These are phyloP conservation scores for Micronycteris hirsuta DNA, from an alignment of 2,113 vertebrate genomes.

Conservation along the genomic window DNA sequence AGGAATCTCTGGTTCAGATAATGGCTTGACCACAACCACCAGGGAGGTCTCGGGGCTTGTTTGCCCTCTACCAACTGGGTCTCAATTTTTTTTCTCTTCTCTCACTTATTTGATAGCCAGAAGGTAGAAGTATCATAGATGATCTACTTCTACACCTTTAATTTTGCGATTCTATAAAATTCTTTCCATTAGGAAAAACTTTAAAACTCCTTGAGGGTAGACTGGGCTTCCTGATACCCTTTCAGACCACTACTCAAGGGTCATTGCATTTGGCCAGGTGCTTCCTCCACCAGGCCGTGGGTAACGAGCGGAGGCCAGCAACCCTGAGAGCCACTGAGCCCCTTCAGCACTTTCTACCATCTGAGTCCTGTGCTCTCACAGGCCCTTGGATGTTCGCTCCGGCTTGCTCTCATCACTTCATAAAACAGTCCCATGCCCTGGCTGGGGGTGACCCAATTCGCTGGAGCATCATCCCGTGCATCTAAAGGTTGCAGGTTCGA, in stretches of 20 bases:
- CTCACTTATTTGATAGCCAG: background rate
- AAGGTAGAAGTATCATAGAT: background rate
- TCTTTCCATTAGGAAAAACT: background rate
- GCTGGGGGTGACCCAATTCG: background rate
- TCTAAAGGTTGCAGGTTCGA: too few relatives aligned
- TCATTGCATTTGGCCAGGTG: too few relatives aligned
- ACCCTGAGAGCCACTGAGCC: background rate
- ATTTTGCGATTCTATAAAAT: background rate
- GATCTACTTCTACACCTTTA: background rate
- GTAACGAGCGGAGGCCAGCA: background rate
- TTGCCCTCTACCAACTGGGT: background rate
- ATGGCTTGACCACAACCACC: background rate
- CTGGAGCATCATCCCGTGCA: background rate
- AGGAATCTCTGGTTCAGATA: background rate
- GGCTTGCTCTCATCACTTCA: background rate
- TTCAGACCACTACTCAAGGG: background rate
- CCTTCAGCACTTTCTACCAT: background rate
- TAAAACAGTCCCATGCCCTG: background rate
- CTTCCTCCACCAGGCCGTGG: background rate
- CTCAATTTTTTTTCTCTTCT: background rate
- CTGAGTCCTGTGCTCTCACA: fast-evolving
- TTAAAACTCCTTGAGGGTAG: background rate
- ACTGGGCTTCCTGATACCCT: background rate
- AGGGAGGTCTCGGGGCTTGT: background rate
- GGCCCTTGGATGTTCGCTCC: background rate